Percentiles rank a stretch among this genome's conserved stretches.
phyloP scores from a whole-genome alignment of 2,113 vertebrate genomes.

The Thamnaconus septentrionalis region DNA sequence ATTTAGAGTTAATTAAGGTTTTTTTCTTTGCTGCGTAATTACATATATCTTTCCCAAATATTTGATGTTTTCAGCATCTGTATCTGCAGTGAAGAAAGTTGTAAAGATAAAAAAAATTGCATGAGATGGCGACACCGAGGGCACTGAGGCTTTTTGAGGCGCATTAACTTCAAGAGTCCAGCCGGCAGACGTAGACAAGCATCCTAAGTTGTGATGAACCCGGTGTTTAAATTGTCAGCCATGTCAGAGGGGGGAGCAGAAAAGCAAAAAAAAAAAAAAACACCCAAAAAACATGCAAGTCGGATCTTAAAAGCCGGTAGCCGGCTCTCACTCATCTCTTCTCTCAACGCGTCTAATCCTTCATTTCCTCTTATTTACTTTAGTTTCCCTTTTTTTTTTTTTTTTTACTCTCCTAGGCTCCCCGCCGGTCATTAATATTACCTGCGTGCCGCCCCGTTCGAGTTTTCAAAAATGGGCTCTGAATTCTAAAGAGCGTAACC shows the following conservation, averaged over 20 bases:
- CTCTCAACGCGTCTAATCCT: constrained; percentile 46
- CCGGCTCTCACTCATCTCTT: constrained; percentile 24
- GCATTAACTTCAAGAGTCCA: constrained; percentile 39
- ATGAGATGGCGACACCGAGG: constrained; percentile 5
- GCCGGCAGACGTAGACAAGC: constrained; percentile 42
- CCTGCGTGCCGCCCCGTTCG: too few relatives aligned
- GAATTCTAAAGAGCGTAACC: too few relatives aligned
- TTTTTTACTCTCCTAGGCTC: too few relatives aligned
- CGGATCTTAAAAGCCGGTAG: constrained; percentile 42
- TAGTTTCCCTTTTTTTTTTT: background rate
- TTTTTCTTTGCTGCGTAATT: too few relatives aligned
- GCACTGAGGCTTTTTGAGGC: constrained; percentile 11
- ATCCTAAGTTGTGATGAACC: constrained; percentile 39
- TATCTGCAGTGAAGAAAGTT: too few relatives aligned
- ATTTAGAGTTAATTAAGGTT: too few relatives aligned
- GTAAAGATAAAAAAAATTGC: background rate
- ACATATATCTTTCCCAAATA: too few relatives aligned
- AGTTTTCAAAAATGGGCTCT: too few relatives aligned
- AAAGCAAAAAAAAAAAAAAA: constrained; percentile 14
- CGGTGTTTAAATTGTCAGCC: constrained; percentile 43
- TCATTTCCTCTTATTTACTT: constrained; percentile 25
- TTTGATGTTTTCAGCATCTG: too few relatives aligned
- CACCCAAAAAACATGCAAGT: constrained; percentile 42
- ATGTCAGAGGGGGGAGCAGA: constrained; percentile 19
- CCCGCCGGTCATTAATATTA: background rate